Evolutionary conservation across 2,113 vertebrate genomes (phyloP).

Genomic region (Dolichallabes microphthalmus): DNA sequence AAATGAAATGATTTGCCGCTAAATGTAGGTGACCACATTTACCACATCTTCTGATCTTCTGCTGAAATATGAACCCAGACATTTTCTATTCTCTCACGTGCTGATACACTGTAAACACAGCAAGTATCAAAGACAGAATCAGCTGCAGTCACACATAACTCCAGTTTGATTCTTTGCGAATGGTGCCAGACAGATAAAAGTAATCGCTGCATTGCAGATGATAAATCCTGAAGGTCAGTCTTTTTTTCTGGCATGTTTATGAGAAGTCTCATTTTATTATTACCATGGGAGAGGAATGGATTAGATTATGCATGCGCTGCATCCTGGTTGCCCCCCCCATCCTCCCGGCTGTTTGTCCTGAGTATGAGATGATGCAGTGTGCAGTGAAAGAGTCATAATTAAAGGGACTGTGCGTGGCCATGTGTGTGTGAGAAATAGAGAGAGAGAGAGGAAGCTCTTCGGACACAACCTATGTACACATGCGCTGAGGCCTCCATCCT

Average conservation of each 20-base stretch:
- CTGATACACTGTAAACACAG: constrained; percentile 27
- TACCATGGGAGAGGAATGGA: constrained; percentile 29
- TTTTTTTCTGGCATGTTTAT: constrained; percentile 63
- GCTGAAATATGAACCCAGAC: constrained; percentile 26
- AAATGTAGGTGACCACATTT: constrained; percentile 16
- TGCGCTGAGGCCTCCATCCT: background rate
- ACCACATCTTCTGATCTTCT: constrained; percentile 45
- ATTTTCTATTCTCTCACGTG: constrained; percentile 19
- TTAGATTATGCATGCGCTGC: constrained; percentile 49
- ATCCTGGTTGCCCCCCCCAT: constrained; percentile 19
- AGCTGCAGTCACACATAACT: constrained; percentile 34
- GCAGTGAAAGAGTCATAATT: constrained; percentile 42
- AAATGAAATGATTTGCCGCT: background rate
- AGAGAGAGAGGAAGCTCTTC: constrained; percentile 5
- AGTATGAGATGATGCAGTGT: constrained; percentile 43
- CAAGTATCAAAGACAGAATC: constrained; percentile 56
- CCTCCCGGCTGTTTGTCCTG: constrained; percentile 38
- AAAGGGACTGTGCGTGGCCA: background rate
- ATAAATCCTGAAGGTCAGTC: constrained; percentile 63
- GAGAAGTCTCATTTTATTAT: constrained; percentile 53
- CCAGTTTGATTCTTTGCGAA: background rate
- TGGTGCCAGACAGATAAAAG: constrained; percentile 57
- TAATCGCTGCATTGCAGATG: constrained; percentile 65
- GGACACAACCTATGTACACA: constrained; percentile 29
- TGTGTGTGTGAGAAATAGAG: constrained; percentile 25